Evolutionary conservation across 1,140 invertebrate genomes (phyloP).

Genomic region (Belonocnema kinseyi): DNA sequence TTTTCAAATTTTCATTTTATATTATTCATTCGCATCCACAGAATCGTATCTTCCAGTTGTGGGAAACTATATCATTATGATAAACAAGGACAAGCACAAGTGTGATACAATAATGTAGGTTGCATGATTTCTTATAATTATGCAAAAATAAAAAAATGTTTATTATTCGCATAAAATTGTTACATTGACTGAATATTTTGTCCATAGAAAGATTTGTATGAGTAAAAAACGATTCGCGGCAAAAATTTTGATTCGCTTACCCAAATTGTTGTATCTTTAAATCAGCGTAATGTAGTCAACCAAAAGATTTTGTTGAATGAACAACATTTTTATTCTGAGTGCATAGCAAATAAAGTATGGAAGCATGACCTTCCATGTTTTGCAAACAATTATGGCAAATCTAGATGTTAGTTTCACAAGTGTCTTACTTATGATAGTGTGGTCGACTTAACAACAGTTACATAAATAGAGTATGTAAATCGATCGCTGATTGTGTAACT

Average conservation of each 20-base stretch:
- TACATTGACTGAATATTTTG: too few relatives aligned
- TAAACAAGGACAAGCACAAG: neutral
- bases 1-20: neutral
- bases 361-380: neutral
- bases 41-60: neutral
- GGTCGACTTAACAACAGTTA: slow-evolving; percentile 3
- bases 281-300: too few relatives aligned
- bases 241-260: too few relatives aligned
- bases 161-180: too few relatives aligned
- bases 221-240: too few relatives aligned
- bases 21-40: neutral
- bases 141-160: too few relatives aligned
- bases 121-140: neutral
- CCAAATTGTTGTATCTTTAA: too few relatives aligned
- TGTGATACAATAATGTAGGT: neutral
- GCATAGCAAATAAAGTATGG: neutral
- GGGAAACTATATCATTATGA: neutral
- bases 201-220: too few relatives aligned
- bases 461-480: slow-evolving; percentile 19
- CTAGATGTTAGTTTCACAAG: neutral
- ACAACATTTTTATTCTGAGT: neutral
- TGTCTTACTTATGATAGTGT: neutral
- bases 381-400: neutral
- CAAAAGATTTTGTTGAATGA: too few relatives aligned
- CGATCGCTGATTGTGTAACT: slow-evolving; percentile 15